phyloP scores from a whole-genome alignment of 2,797 vertebrate genomes.

The Malacoraja senta region DNA sequence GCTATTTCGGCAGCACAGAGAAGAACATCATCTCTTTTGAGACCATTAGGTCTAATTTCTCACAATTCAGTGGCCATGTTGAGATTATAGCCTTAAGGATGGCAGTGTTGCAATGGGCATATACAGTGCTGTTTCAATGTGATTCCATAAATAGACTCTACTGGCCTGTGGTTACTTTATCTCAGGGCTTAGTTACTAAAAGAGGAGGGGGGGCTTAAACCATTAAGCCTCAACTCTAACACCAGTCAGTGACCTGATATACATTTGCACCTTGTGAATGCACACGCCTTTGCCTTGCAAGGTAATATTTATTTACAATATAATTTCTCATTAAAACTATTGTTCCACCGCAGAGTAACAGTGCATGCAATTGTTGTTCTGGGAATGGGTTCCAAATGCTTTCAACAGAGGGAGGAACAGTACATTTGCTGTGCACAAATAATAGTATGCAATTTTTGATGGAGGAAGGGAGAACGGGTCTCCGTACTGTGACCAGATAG shows the following conservation, averaged over 20 bases:
- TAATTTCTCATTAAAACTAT: background rate
- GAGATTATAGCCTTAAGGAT: background rate
- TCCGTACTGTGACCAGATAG: background rate
- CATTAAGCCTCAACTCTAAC: background rate
- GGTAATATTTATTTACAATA: background rate
- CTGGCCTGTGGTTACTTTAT: background rate
- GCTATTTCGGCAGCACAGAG: too few species aligned
- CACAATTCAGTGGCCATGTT: background rate
- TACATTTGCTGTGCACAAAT: background rate
- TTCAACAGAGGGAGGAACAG: background rate
- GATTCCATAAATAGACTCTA: background rate
- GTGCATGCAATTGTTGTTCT: background rate
- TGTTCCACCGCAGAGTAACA: too few species aligned
- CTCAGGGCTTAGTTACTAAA: background rate
- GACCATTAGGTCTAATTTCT: too few species aligned
- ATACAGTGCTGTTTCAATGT: background rate
- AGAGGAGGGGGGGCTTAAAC: background rate
- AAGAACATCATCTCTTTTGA: too few species aligned
- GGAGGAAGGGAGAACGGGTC: background rate
- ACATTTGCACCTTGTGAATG: background rate
- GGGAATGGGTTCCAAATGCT: background rate
- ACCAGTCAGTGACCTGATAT: background rate
- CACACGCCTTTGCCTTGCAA: background rate
- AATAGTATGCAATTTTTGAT: background rate
- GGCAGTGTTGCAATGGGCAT: background rate